Conservation (phyloP, 2,888 invertebrate species). For the Aphodius sticticus region DNA sequence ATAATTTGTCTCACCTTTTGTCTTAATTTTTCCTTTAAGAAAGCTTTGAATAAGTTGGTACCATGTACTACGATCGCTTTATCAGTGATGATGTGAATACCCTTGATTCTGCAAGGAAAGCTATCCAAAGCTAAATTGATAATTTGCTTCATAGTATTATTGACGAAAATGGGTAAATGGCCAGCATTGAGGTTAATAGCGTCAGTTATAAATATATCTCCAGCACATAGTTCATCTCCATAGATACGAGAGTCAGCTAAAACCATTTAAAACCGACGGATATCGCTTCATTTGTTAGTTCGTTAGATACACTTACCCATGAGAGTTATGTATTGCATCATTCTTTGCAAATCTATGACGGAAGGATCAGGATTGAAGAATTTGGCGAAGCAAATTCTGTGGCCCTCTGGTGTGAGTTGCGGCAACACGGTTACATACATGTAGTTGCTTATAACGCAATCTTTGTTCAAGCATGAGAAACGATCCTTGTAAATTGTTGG, state of each 20-base stretch:
- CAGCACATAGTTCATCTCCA: conserved; percentile 16
- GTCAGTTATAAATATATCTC: conserved; percentile 12
- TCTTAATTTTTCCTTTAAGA: conserved; percentile 71
- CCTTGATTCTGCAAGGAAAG: conserved; percentile 70
- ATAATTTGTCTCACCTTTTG: no score
- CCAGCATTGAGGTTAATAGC: background rate
- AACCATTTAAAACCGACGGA: background rate
- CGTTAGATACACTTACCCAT: background rate
- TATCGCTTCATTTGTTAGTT: background rate
- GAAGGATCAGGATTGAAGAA: conserved; percentile 65
- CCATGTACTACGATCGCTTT: conserved; percentile 67
- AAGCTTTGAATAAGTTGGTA: conserved; percentile 66
- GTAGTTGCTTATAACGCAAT: background rate
- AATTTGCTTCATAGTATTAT: conserved; percentile 9
- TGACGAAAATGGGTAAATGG: conserved; percentile 5
- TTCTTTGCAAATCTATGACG: conserved; percentile 47
- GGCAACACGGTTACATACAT: conserved; percentile 34
- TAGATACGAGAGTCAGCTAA: conserved; percentile 16
- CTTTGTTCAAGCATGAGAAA: background rate
- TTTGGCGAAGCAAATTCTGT: conserved; percentile 48
- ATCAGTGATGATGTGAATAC: conserved; percentile 70
- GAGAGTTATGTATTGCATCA: background rate
- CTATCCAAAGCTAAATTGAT: conserved; percentile 69
- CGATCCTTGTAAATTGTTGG: background rate
- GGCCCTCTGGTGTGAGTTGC: no score